Conservation (phyloP, 2,113 vertebrate species). For the Madoqua kirkii region DNA sequence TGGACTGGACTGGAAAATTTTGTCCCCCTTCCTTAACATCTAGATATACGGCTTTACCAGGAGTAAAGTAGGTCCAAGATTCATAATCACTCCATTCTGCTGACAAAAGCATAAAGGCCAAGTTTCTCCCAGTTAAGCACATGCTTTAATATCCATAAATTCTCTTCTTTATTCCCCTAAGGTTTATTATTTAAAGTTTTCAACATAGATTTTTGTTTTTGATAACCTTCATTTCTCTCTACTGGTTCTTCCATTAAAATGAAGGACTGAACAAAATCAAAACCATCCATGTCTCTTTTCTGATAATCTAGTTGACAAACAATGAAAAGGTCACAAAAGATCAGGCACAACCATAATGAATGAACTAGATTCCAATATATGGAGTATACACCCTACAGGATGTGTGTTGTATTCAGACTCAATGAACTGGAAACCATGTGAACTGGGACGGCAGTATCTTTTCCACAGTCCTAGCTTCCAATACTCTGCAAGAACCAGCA, state of each 20-base stretch:
- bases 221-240: neutral
- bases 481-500: neutral
- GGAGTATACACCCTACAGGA: neutral
- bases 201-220: neutral
- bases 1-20: neutral
- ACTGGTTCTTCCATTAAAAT: neutral
- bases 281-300: neutral
- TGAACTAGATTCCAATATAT: neutral
- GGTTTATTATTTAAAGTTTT: neutral
- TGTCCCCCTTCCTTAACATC: neutral
- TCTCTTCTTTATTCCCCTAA: neutral
- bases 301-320: neutral
- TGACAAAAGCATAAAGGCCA: neutral
- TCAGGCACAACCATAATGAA: neutral
- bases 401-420: neutral
- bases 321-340: neutral
- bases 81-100: neutral
- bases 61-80: neutral
- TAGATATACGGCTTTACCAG: neutral
- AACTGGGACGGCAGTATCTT: neutral
- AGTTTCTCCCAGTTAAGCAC: neutral
- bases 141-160: neutral
- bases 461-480: neutral
- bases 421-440: rapidly evolving
- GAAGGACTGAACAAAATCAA: neutral